phyloP scores from a whole-genome alignment of 2,797 vertebrate species.

The Naso thynnoides region DNA sequence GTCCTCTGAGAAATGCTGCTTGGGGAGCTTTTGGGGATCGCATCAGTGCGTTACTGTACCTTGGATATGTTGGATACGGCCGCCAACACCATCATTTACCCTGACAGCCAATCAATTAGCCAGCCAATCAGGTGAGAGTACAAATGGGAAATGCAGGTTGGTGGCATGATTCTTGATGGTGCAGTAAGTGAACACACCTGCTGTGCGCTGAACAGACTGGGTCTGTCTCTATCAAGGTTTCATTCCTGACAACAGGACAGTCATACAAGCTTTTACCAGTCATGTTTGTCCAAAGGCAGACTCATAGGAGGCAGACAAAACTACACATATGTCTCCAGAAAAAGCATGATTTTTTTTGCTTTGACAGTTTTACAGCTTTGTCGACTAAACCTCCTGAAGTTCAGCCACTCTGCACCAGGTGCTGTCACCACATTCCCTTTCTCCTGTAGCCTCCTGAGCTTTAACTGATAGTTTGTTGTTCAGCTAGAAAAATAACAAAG shows the following conservation, averaged over 20 bases:
- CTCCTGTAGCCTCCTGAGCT: no score
- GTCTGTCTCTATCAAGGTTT: constrained; percentile 31
- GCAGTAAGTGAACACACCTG: constrained; percentile 20
- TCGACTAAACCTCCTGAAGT: constrained; percentile 20
- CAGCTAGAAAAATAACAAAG: no score
- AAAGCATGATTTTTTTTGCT: constrained; percentile 1
- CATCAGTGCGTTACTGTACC: constrained; percentile 51
- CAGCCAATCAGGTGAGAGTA: constrained; percentile 56
- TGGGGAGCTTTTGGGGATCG: constrained; percentile 38
- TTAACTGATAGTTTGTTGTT: no score
- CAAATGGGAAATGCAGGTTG: constrained; percentile 21
- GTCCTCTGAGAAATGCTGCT: constrained; percentile 62
- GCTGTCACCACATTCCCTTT: no score
- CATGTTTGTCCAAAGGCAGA: neutral
- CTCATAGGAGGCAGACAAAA: constrained; percentile 10
- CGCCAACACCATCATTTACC: constrained; percentile 52
- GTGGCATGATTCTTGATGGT: constrained; percentile 10
- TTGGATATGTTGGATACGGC: constrained; percentile 41
- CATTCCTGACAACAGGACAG: constrained; percentile 6
- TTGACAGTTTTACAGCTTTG: constrained; percentile 8
- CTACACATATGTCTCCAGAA: neutral
- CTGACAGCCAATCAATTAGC: constrained; percentile 65
- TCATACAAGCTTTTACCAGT: neutral
- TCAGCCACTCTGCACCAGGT: no score
- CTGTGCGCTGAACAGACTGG: constrained; percentile 12